These are phyloP conservation scores for Charanyca ferruginea DNA, from an alignment of 2,888 invertebrate species.

Conservation along the genomic window DNA sequence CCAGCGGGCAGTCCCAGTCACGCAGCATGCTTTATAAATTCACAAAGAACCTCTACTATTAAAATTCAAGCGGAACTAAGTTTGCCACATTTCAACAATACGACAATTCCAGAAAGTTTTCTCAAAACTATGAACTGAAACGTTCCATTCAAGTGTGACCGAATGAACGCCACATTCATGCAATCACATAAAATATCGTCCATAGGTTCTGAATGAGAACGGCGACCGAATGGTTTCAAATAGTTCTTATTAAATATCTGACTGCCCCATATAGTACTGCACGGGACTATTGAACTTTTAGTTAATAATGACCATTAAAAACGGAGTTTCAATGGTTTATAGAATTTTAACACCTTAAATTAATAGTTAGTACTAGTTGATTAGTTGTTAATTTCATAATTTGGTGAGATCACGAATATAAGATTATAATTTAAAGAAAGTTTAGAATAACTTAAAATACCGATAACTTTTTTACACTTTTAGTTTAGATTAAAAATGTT, in stretches of 20 bases:
- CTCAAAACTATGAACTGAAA: slow-evolving; percentile 43
- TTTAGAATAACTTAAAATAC: not conserved
- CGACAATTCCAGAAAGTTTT: slow-evolving; percentile 41
- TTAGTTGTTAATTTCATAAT: not conserved
- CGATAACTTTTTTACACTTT: not conserved
- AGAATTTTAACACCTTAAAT: not conserved
- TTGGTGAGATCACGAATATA: too few relatives aligned
- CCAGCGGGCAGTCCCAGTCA: not conserved
- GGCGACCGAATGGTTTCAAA: slow-evolving; percentile 44
- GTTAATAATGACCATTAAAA: not conserved
- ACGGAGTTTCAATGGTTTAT: too few relatives aligned
- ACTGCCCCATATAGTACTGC: not conserved
- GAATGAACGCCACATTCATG: slow-evolving; percentile 53
- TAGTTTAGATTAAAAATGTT: not conserved
- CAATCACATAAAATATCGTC: slow-evolving; percentile 58
- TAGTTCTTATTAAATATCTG: slow-evolving; percentile 27
- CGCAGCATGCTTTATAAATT: too few relatives aligned
- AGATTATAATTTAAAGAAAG: too few relatives aligned
- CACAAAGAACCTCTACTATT: slow-evolving; percentile 19
- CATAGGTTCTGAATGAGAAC: slow-evolving; percentile 46
- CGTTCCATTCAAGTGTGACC: slow-evolving; percentile 49
- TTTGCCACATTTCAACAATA: slow-evolving; percentile 30
- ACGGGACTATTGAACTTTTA: not conserved
- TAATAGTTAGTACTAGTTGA: too few relatives aligned
- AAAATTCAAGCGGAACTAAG: slow-evolving; percentile 34